Percentiles rank a stretch among this genome's conserved stretches.
Evolutionary conservation across 2,797 vertebrate genomes (phyloP).

Genomic region (Sebastes hopkinsi): DNA sequence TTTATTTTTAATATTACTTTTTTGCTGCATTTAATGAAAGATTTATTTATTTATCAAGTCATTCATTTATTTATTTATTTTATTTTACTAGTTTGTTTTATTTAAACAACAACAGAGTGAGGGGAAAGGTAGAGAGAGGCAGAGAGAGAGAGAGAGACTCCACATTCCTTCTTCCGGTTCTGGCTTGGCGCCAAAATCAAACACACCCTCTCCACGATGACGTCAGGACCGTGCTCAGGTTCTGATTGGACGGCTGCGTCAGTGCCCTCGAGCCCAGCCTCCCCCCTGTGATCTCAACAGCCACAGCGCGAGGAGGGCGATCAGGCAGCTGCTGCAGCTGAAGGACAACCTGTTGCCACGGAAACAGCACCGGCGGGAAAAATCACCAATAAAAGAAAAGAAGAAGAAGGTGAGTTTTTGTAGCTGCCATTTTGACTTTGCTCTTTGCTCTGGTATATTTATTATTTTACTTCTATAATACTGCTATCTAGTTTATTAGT

Average conservation of each 20-base stretch:
- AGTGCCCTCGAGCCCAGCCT: neutral
- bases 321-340: slow-evolving; percentile 17
- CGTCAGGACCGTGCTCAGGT: rapidly evolving
- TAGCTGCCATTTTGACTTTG: neutral
- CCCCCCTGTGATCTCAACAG: neutral
- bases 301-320: neutral
- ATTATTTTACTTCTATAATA: neutral
- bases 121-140: too few relatives aligned
- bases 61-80: too few relatives aligned
- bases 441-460: neutral
- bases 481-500: neutral
- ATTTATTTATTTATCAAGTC: too few relatives aligned
- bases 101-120: too few relatives aligned
- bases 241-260: slow-evolving; percentile 32
- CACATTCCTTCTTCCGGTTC: neutral
- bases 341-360: slow-evolving; percentile 36
- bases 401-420: slow-evolving; percentile 17
- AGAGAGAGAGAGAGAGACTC: too few relatives aligned
- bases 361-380: slow-evolving; percentile 23
- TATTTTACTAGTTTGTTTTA: too few relatives aligned
- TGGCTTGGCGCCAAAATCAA: neutral
- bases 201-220: neutral
- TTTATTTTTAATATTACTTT: too few relatives aligned
- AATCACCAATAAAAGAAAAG: neutral
- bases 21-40: too few relatives aligned